Conservation (phyloP, 2,797 vertebrate species). For the Cirrhinus mrigala region DNA sequence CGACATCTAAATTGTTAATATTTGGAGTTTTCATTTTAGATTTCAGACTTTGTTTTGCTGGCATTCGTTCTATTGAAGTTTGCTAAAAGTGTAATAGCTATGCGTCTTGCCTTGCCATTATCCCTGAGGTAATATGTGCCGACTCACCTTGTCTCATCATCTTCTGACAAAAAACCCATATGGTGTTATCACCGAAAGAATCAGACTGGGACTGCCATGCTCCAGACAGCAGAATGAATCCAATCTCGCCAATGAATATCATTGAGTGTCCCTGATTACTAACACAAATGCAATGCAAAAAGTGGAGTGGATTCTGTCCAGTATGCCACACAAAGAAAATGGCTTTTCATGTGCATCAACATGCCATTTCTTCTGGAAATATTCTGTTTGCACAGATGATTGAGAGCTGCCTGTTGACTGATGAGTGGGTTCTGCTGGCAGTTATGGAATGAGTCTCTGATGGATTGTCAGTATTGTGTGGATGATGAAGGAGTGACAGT, state of each 20-base stretch:
- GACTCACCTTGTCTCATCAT: conserved; percentile 30
- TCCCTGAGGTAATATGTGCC: conserved; percentile 28
- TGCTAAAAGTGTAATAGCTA: conserved; percentile 19
- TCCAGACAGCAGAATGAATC: conserved; percentile 30
- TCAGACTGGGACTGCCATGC: conserved; percentile 36
- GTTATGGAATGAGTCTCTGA: neutral
- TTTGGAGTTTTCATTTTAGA: neutral
- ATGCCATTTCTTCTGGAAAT: conserved; percentile 20
- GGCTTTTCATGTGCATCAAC: conserved; percentile 33
- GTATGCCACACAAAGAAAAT: conserved; percentile 31
- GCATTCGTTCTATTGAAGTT: conserved; percentile 5
- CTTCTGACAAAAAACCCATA: conserved; percentile 44
- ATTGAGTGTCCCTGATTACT: conserved; percentile 37
- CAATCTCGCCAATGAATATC: conserved; percentile 44
- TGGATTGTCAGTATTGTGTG: neutral
- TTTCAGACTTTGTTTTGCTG: neutral
- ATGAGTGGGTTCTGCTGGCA: conserved; percentile 15
- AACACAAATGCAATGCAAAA: conserved; percentile 32
- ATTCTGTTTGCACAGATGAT: neutral
- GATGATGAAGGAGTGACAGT: neutral
- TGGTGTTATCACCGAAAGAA: conserved; percentile 39
- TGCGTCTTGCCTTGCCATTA: conserved; percentile 18
- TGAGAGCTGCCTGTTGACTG: conserved; percentile 25
- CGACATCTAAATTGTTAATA: neutral
- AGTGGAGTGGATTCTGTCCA: conserved; percentile 12